A percentile compares a stretch with the other conserved stretches of the same genome.
Evolutionary conservation across 2,797 vertebrate genomes (phyloP).

Genomic region (Netta rufina): DNA sequence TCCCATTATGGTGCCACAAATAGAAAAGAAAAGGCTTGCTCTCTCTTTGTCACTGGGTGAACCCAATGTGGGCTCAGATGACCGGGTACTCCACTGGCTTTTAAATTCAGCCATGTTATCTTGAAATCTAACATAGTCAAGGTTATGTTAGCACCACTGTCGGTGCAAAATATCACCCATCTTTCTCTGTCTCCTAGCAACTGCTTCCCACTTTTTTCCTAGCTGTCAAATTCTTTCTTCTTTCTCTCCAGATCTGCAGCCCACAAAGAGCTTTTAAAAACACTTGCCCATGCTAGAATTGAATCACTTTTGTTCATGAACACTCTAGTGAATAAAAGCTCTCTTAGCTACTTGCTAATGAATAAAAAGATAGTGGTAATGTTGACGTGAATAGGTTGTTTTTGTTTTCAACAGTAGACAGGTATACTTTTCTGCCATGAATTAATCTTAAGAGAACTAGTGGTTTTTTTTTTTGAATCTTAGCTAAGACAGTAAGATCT

Average conservation of each 20-base stretch:
- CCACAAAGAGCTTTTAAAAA: slow-evolving; percentile 23
- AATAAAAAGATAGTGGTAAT: neutral
- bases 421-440: neutral
- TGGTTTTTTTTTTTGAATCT: neutral
- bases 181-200: slow-evolving; percentile 47
- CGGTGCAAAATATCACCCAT: neutral
- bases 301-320: neutral
- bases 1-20: neutral
- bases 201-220: slow-evolving; percentile 39
- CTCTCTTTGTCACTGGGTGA: neutral
- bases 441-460: neutral
- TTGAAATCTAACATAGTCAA: neutral
- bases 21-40: neutral
- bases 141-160: slow-evolving; percentile 4
- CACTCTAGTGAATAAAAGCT: neutral
- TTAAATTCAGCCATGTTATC: neutral
- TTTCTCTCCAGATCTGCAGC: neutral
- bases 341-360: neutral
- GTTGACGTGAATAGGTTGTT: neutral
- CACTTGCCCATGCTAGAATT: neutral
- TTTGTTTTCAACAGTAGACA: neutral
- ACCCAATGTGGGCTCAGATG: neutral
- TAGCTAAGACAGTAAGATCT: neutral
- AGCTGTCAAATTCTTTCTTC: slow-evolving; percentile 44
- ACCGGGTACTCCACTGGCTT: neutral